Evolutionary conservation across 2,888 invertebrate species (phyloP).

Genomic region (Lasius fuliginosus): DNA sequence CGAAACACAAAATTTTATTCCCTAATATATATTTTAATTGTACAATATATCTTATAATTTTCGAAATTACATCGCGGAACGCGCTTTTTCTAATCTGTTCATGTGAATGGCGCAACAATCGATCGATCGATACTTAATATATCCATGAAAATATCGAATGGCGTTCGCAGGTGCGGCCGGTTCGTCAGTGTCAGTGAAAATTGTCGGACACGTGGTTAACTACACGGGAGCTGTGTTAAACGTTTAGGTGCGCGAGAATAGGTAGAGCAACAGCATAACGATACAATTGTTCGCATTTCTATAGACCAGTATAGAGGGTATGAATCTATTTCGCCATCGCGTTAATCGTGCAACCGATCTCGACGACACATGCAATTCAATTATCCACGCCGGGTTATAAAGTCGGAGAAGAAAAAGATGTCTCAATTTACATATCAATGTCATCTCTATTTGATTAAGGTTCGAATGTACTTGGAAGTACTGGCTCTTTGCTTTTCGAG

Average conservation of each 20-base stretch:
- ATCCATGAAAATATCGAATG: conserved; percentile 78
- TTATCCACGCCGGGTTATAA: conserved; percentile 18
- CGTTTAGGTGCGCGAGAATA: conserved; percentile 39
- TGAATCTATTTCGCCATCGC: conserved; percentile 40
- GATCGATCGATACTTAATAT: conserved; percentile 72
- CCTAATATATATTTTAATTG: not conserved
- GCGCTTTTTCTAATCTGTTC: conserved; percentile 19
- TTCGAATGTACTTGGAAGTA: too few species aligned
- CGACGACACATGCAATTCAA: conserved; percentile 29
- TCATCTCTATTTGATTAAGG: too few species aligned
- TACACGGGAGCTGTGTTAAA: conserved; percentile 49
- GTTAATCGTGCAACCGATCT: conserved; percentile 31
- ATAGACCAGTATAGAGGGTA: conserved; percentile 17
- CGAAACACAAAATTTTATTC: not conserved
- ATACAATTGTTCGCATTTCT: conserved; percentile 39
- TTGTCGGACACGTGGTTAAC: conserved; percentile 76
- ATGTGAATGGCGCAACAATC: conserved; percentile 47
- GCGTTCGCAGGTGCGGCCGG: conserved; percentile 82
- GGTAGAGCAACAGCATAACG: conserved; percentile 24
- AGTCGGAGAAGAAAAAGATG: conserved; percentile 14
- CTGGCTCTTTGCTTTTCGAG: too few species aligned
- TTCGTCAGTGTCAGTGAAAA: conserved; percentile 81
- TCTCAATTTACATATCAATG: not conserved
- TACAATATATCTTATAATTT: not conserved
- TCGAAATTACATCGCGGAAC: not conserved